A percentile compares a stretch with the other conserved stretches of the same genome.
Evolutionary conservation across 2,888 invertebrate genomes (phyloP).

Genomic region (Marronus borbonicus): DNA sequence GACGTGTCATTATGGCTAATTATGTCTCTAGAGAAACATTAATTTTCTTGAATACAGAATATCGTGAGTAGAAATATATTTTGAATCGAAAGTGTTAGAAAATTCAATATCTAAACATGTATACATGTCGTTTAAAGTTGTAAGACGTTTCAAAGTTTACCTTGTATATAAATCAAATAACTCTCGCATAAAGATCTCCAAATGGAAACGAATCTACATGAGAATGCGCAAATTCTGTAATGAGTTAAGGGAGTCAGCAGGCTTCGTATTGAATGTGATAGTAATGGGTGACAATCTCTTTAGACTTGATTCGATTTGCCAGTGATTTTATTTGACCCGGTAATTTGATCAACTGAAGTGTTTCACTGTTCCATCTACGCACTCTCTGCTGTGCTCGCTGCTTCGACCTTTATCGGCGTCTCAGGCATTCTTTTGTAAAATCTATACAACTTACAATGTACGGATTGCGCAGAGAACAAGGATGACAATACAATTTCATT

Average conservation of each 20-base stretch:
- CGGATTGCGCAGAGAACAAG: neutral
- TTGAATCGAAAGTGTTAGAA: too few relatives aligned
- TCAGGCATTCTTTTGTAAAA: slow-evolving; percentile 39
- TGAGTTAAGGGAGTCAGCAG: slow-evolving; percentile 55
- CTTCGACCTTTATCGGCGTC: slow-evolving; percentile 50
- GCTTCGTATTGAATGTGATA: slow-evolving; percentile 65
- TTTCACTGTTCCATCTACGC: slow-evolving; percentile 49
- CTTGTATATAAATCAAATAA: slow-evolving; percentile 40
- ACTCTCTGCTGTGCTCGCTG: slow-evolving; percentile 49
- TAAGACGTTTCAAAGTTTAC: neutral
- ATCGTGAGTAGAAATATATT: too few relatives aligned
- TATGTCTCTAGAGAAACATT: too few relatives aligned
- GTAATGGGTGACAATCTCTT: slow-evolving; percentile 70
- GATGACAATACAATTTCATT: too few relatives aligned
- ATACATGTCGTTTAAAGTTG: too few relatives aligned
- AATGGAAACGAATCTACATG: slow-evolving; percentile 48
- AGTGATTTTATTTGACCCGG: slow-evolving; percentile 69
- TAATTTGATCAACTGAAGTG: slow-evolving; percentile 66
- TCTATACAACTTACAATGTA: slow-evolving; percentile 13
- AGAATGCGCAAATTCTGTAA: slow-evolving; percentile 57
- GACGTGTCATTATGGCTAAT: too few relatives aligned
- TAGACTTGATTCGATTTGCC: slow-evolving; percentile 68
- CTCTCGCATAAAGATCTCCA: slow-evolving; percentile 23
- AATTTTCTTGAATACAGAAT: too few relatives aligned
- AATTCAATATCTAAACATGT: too few relatives aligned